Evolutionary conservation across 2,113 vertebrate species (phyloP), one percentile per base, ranked within the genome.

Genomic region (Sinocyclocheilus anophthalmus): DNA sequence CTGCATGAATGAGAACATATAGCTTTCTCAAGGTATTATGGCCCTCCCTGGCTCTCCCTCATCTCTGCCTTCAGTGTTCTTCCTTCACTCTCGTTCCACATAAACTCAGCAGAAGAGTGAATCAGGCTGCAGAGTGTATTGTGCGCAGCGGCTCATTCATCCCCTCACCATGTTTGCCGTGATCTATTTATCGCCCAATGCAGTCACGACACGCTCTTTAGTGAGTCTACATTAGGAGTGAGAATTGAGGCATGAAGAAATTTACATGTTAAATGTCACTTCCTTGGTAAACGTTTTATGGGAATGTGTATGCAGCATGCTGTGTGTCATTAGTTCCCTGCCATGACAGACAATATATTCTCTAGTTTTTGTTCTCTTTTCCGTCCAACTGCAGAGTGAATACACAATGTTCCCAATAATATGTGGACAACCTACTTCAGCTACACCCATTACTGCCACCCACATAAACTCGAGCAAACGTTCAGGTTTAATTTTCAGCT

Each of bases 161-260:
- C 69, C 63, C 24, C 63, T 20, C 45, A 33, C 61, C 26, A 53
- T 69, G 69, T 82, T 82, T 50, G 63, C 14, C 18, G 24, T 82
- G 69, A 82, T 82, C 80, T 69, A 82, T 82, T 82, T 82, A 30
- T 82, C 18, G 26, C 14, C 13, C 26, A 69, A 45, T 82, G 63
- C 42, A 48, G 61, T 50, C 45, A 53, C 45, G 18, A 53, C 16
- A 3, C 26, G n/a, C n/a, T 69, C 80, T 48, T 63, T 82, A 20
- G 13, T 24, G 59, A 50, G 39, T 10, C 80, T 48, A 30, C 26
- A 82, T 50, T 82, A 67, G 24, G 4, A 57, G 26, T 57, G 67
- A 72, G 50, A 83, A 12, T 30, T 57, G 67, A 55, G 65, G 81
- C 67, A 72, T 55, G 30, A 59, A 83, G 1, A 72, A 67, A 83